phyloP scores from a whole-genome alignment of 2,113 vertebrate genomes.

The Parotia lawesii region DNA sequence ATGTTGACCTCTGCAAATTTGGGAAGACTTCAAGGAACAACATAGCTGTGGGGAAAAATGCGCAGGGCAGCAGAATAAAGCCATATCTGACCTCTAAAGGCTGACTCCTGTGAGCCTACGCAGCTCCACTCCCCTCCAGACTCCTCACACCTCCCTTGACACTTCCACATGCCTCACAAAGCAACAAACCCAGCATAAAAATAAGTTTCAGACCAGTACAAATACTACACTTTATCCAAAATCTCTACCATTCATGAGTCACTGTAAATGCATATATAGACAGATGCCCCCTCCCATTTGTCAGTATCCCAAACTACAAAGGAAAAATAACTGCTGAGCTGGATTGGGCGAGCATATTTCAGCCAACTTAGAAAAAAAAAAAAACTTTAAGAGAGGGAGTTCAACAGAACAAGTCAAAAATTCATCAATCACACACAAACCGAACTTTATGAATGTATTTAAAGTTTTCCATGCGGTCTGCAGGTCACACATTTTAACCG shows the following conservation, averaged over 20 bases:
- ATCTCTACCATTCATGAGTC: neutral
- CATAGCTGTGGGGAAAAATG: constrained; percentile 24
- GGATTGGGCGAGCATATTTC: neutral
- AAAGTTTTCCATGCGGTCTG: neutral
- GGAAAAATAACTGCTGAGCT: neutral
- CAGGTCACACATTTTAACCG: neutral
- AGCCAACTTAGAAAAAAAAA: neutral
- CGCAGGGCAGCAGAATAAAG: constrained; percentile 48
- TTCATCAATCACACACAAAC: neutral
- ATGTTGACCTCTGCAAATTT: constrained; percentile 43
- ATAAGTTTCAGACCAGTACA: neutral
- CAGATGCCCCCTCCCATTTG: neutral
- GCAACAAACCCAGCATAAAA: neutral
- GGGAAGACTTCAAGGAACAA: constrained; percentile 49
- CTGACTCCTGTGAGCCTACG: neutral
- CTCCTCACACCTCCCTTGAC: neutral
- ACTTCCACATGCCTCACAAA: neutral
- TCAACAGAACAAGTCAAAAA: neutral
- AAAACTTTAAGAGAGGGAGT: neutral
- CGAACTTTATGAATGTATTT: neutral
- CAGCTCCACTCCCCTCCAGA: neutral
- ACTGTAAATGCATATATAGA: neutral
- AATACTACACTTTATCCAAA: neutral
- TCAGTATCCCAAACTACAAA: neutral
- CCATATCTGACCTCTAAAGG: neutral